These are phyloP conservation scores for Petrolisthes manimaculis DNA, from an alignment of 2,888 invertebrate species.

Conservation along the genomic window DNA sequence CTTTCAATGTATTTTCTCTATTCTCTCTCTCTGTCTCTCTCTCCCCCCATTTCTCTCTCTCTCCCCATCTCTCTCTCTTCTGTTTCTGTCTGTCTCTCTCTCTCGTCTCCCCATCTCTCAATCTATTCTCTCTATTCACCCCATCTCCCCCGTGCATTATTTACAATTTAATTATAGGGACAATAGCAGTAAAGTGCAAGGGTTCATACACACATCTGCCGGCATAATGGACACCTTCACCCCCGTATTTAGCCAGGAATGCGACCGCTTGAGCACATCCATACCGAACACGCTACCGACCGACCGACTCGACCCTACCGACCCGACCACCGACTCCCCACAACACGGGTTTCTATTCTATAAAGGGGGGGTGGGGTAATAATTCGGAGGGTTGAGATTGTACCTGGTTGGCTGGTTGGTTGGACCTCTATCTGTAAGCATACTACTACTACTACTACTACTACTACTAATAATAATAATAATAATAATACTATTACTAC, in stretches of 20 bases:
- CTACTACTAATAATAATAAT: background rate
- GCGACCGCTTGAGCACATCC: conserved; percentile 29
- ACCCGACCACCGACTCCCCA: background rate
- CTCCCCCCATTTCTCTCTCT: too few species aligned
- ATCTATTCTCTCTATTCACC: conserved; percentile 4
- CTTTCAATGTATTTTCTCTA: too few species aligned
- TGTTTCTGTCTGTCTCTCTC: too few species aligned
- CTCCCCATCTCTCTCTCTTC: too few species aligned
- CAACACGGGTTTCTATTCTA: background rate
- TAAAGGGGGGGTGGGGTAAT: too few species aligned
- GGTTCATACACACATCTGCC: conserved; percentile 37
- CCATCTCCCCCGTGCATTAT: conserved; percentile 1
- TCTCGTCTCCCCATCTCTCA: too few species aligned
- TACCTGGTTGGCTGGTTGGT: too few species aligned
- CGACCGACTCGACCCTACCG: background rate
- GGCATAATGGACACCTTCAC: conserved; percentile 25
- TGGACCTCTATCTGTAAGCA: too few species aligned
- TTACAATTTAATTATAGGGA: conserved; percentile 31
- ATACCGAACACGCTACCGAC: conserved; percentile 6
- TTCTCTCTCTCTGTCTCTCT: too few species aligned
- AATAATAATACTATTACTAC: background rate
- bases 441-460: background rate
- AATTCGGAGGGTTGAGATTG: too few species aligned
- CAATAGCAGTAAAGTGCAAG: conserved; percentile 34
- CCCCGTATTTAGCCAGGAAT: conserved; percentile 34